Base-by-base conservation (phyloP, 2,888 invertebrate species). In the Xylota sylvarum region DNA sequence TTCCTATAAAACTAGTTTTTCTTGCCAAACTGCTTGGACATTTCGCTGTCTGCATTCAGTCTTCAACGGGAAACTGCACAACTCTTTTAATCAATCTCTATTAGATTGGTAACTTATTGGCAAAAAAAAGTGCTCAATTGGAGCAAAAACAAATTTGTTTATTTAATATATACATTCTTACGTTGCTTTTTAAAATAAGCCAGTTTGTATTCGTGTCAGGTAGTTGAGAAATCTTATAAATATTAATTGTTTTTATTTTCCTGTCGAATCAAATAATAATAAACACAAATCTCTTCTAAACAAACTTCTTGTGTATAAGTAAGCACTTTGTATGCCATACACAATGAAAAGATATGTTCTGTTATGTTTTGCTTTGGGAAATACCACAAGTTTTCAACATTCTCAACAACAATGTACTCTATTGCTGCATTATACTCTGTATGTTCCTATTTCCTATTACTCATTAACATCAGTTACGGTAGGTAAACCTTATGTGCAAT, bases 381-480 rank as follows among this genome's bases (percentile, higher is more conserved):
- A 40, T n/a, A 37, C 37, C 19, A 23, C 46, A 60, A 12, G 58
- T 60, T 23, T 50, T 48, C 14, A n/a, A 35, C 12, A 55, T 55
- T 55, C 55, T 30, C 48, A 72, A 35, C 12, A 60, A 14, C 10
- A 67, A 43, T 35, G 35, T 46, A 56, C 52, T 67, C 32, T 32
- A 64, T 77, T 27, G 27, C 17, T 27, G 17, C 30, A 30, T 46
- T 67, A 35, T 12, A 32, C 43, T 56, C 23, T 9, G 52, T 32
- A 27, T 73, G 56, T 67, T 40, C 55, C 55, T 58, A 65, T 82
- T 83, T 83, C 83, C 83, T 37, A 60, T 14, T 43, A 5, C 52
- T 46, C 14, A 77, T 77, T 65, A 77, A 32, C 65, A 72, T 83
- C 78, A 83, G 83, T 78, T 78, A 83, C 83, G 83, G 35, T 82